Conservation (phyloP, 1,140 invertebrate species). For the Tetranychus cinnabarinus region DNA sequence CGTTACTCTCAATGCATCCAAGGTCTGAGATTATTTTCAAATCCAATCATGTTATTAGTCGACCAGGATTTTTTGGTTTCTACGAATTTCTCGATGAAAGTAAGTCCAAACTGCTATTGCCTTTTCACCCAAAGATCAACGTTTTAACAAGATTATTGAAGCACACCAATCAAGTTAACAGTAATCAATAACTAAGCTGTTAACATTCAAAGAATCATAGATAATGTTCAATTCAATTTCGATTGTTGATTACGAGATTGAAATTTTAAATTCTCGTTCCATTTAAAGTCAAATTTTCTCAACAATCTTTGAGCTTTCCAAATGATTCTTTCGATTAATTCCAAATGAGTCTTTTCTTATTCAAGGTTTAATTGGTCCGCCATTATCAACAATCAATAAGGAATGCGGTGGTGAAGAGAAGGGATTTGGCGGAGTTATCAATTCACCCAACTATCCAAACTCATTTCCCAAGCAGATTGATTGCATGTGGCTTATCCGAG, state of each 20-base stretch:
- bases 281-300: too few relatives aligned
- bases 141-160: not conserved
- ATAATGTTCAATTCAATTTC: too few relatives aligned
- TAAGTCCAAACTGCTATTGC: constrained; percentile 11
- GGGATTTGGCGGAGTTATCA: constrained; percentile 22
- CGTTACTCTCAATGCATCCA: constrained; percentile 18
- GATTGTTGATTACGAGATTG: too few relatives aligned
- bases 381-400: constrained; percentile 14
- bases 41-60: constrained; percentile 18
- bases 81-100: constrained; percentile 22
- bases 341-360: not conserved
- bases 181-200: not conserved
- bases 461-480: constrained; percentile 20
- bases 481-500: constrained; percentile 25
- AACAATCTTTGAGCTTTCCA: too few relatives aligned
- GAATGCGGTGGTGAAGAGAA: constrained; percentile 20
- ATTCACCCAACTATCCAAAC: constrained; percentile 23
- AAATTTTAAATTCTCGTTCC: too few relatives aligned
- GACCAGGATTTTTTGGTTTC: constrained; percentile 17
- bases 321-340: too few relatives aligned
- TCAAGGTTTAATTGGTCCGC: constrained; percentile 12
- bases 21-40: constrained; percentile 19
- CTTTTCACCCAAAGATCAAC: too few relatives aligned
- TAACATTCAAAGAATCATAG: not conserved
- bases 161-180: not conserved